phyloP scores from a whole-genome alignment of 2,888 invertebrate genomes.

The Axea sp. region DNA sequence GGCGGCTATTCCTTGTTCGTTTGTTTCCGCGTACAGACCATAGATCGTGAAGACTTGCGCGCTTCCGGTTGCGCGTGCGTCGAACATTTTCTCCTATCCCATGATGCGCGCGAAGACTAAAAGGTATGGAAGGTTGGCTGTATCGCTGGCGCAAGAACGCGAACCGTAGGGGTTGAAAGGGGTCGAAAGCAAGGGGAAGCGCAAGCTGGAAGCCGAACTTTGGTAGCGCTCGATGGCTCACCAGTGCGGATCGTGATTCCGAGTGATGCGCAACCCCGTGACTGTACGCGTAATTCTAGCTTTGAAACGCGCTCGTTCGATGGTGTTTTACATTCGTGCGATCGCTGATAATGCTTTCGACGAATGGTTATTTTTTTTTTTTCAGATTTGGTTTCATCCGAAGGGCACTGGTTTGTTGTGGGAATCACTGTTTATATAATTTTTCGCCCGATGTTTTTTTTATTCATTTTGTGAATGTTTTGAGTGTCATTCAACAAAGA shows the following conservation, averaged over 20 bases:
- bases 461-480: no score
- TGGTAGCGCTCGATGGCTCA: slow-evolving; percentile 77
- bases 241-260: slow-evolving; percentile 78
- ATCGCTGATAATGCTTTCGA: slow-evolving; percentile 11
- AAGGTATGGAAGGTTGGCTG: slow-evolving; percentile 55
- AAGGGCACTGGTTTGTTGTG: neutral
- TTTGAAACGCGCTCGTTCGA: slow-evolving; percentile 39
- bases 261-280: slow-evolving; percentile 74
- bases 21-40: slow-evolving; percentile 33
- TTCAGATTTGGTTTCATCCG: slow-evolving; percentile 1
- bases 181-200: slow-evolving; percentile 63
- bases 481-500: no score
- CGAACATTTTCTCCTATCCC: slow-evolving; percentile 32
- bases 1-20: slow-evolving; percentile 35
- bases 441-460: neutral
- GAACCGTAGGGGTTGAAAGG: slow-evolving; percentile 56
- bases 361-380: slow-evolving; percentile 25
- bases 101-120: slow-evolving; percentile 68
- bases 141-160: slow-evolving; percentile 66
- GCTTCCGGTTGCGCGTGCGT: slow-evolving; percentile 55
- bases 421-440: neutral
- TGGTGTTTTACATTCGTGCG: slow-evolving; percentile 30
- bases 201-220: slow-evolving; percentile 74
- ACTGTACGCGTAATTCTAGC: slow-evolving; percentile 37
- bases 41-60: slow-evolving; percentile 35